Base-by-base conservation (phyloP, 2,797 vertebrate genomes). In the Spea hammondii region DNA sequence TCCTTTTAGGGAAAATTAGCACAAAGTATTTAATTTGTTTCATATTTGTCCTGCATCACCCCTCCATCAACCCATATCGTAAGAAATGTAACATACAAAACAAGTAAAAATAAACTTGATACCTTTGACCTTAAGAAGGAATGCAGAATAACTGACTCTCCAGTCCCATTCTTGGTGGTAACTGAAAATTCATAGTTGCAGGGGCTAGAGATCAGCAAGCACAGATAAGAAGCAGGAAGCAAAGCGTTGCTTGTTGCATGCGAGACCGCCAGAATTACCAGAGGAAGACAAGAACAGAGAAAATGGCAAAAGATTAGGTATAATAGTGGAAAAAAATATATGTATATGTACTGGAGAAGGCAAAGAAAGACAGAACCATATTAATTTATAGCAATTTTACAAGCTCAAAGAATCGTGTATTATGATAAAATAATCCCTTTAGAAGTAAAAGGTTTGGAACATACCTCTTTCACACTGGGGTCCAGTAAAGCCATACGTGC, bases 391-490 rank as follows among this genome's bases (percentile, higher is more conserved):
- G 3, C 32, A 32, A 32, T 32, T 32, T 32, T 32, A 32, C 32
- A 3, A 32, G 32, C 32, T 32, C 32, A 32, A 32, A 17, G 17
- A 17, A 17, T 17, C 17, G 17, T 17, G 17, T 17, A 17, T 17
- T 17, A 17, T 17, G 17, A 17, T 17, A 17, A 17, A 17, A 17
- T 17, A 17, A 17, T 17, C 17, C 17, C 17, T 17, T 17, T 17
- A 17, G 17, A 17, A 17, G 17, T 17, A 17, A 17, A 17, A 32
- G 32, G 32, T 32, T 2, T 32, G 82, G 49, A 11, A 84, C 86
- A 32, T 95, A 99, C 98, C 98, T 98, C 97, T 91, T 91, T 99
- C 97, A 77, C 97, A 99, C 92, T 99, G 98, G 48, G 97, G 93
- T 78, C 98, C 98, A 1, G 98, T 99, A 82, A 99, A 99, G 87